Conservation (phyloP, 1,140 invertebrate species). For the Glossosoma conforme region DNA sequence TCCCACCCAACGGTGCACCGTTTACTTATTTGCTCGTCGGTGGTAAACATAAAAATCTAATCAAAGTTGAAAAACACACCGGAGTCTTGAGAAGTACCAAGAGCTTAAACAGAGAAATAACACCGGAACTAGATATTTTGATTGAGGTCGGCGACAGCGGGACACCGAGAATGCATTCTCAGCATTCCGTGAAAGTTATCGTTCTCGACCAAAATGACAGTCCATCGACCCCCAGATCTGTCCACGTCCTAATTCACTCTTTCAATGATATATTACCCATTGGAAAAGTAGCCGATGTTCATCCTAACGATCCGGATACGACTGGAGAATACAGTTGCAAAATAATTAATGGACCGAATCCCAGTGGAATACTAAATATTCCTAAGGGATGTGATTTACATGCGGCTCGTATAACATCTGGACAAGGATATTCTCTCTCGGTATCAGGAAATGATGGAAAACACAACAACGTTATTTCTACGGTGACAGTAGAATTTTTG, state of each 20-base stretch:
- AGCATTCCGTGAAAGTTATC: slow-evolving; percentile 69
- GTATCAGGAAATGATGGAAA: slow-evolving; percentile 86
- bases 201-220: slow-evolving; percentile 90
- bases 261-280: slow-evolving; percentile 66
- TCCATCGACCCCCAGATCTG: slow-evolving; percentile 77
- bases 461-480: slow-evolving; percentile 78
- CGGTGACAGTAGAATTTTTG: slow-evolving; percentile 75
- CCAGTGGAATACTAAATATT: slow-evolving; percentile 63
- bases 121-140: slow-evolving; percentile 65
- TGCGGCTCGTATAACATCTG: slow-evolving; percentile 61
- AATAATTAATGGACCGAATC: slow-evolving; percentile 58
- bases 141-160: slow-evolving; percentile 90
- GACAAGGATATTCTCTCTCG: slow-evolving; percentile 67
- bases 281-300: slow-evolving; percentile 84
- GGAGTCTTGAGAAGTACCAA: slow-evolving; percentile 75
- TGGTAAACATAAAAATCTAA: slow-evolving; percentile 69
- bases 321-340: slow-evolving; percentile 84
- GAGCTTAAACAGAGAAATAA: slow-evolving; percentile 77
- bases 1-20: slow-evolving; percentile 87
- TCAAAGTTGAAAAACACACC: slow-evolving; percentile 71
- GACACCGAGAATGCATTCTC: slow-evolving; percentile 71
- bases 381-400: slow-evolving; percentile 74
- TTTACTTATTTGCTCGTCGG: slow-evolving; percentile 78
- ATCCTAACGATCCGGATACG: slow-evolving; percentile 85
- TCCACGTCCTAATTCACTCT: slow-evolving; percentile 74